Evolutionary conservation across 2,888 invertebrate genomes (phyloP).

Genomic region (Blera fallax): DNA sequence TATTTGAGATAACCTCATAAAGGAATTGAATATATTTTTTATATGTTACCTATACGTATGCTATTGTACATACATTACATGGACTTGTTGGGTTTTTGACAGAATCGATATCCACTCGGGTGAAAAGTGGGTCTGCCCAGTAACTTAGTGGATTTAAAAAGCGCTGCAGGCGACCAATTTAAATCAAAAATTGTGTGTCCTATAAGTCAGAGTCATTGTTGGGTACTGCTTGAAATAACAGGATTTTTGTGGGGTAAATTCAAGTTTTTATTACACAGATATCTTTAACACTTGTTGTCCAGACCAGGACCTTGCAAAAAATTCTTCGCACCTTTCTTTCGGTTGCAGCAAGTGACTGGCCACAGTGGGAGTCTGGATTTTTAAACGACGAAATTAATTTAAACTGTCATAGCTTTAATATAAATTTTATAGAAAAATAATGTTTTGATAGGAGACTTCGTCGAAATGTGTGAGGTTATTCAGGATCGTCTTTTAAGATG

Average conservation of each 20-base stretch:
- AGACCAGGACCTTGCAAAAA: not conserved
- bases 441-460: too few species aligned
- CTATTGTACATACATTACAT: slow-evolving; percentile 56
- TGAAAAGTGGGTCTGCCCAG: slow-evolving; percentile 37
- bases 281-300: slow-evolving; percentile 35
- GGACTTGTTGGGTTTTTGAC: slow-evolving; percentile 2
- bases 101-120: slow-evolving; percentile 56
- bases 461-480: too few species aligned
- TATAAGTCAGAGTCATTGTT: slow-evolving; percentile 27
- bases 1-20: slow-evolving; percentile 73
- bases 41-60: slow-evolving; percentile 54
- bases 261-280: slow-evolving; percentile 6
- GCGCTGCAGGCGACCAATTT: slow-evolving; percentile 63
- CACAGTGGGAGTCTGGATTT: too few species aligned
- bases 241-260: slow-evolving; percentile 5
- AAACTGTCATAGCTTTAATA: too few species aligned
- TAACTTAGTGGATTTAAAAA: slow-evolving; percentile 30
- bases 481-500: too few species aligned
- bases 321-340: not conserved
- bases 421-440: too few species aligned
- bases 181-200: slow-evolving; percentile 59
- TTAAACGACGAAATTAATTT: too few species aligned
- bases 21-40: slow-evolving; percentile 67
- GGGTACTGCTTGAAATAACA: slow-evolving; percentile 50
- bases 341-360: not conserved